A percentile compares a stretch with the other conserved stretches of the same genome.
These are phyloP conservation scores for Aspidapion aeneum DNA, from an alignment of 2,888 invertebrate species.

Conservation along the genomic window DNA sequence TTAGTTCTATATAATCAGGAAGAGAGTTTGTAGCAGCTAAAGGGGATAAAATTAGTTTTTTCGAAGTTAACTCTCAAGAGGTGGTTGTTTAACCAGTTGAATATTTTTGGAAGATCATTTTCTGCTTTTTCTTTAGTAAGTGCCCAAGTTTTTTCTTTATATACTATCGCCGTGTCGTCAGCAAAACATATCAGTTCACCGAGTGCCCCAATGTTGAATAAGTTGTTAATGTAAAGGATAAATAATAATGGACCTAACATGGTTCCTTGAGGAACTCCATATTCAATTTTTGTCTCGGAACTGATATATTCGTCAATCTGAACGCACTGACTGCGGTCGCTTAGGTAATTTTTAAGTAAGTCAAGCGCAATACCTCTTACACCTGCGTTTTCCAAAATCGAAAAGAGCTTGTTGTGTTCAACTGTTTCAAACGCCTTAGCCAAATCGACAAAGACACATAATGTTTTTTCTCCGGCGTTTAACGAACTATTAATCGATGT, in stretches of 20 bases:
- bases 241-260: too few relatives aligned
- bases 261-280: slow-evolving; percentile 6
- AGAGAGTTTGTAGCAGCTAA: background rate
- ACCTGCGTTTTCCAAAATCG: background rate
- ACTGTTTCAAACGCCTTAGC: slow-evolving; percentile 16
- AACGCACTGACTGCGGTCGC: background rate
- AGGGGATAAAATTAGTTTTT: slow-evolving; percentile 3
- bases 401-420: slow-evolving; percentile 1
- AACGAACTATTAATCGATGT: background rate
- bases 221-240: slow-evolving; percentile 2
- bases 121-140: slow-evolving; percentile 1
- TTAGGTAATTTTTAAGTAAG: background rate
- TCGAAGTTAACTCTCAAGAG: background rate
- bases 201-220: background rate
- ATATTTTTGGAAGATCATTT: background rate
- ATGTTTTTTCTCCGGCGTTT: background rate
- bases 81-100: slow-evolving; percentile 1
- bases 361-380: background rate
- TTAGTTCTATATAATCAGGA: too few relatives aligned
- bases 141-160: background rate
- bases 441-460: slow-evolving; percentile 7
- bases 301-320: background rate
- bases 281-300: background rate
- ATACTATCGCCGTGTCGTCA: background rate
- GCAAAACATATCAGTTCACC: background rate